Conservation (phyloP, 2,888 invertebrate species). For the Lysandra coridon region DNA sequence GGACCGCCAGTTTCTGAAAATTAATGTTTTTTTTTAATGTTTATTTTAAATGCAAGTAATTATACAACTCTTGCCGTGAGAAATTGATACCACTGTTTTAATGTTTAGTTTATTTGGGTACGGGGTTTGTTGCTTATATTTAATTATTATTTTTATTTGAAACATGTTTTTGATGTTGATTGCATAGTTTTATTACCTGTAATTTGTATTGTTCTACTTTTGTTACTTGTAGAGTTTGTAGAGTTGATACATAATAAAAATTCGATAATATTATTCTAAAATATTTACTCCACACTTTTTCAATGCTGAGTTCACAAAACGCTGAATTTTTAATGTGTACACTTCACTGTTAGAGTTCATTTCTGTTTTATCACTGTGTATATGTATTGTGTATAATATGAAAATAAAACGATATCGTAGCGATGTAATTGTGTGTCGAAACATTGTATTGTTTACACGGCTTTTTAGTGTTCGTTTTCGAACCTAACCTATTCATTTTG, state of each 20-base stretch:
- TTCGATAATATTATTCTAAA: not conserved
- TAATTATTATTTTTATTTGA: not conserved
- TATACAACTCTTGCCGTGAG: conserved; percentile 31
- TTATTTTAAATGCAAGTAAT: conserved; percentile 19
- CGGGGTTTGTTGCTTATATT: not conserved
- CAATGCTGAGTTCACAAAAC: not conserved
- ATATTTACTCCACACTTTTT: not conserved
- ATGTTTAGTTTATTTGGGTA: not conserved
- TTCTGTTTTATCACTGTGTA: not conserved
- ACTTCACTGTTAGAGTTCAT: not conserved
- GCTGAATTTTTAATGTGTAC: not conserved
- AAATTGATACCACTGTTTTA: conserved; percentile 33
- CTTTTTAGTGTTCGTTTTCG: not conserved
- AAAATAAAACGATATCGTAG: not conserved
- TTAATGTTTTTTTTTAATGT: conserved; percentile 46
- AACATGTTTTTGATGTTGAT: not conserved
- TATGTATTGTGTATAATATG: not conserved
- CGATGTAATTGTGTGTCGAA: not conserved
- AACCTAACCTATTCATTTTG: not conserved
- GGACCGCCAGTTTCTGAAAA: conserved; percentile 70
- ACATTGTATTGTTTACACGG: not conserved
- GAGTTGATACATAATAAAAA: too few relatives aligned
- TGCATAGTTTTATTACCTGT: not conserved
- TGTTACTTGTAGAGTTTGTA: not conserved
- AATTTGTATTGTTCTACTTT: not conserved